These are phyloP conservation scores for Apeira syringaria DNA, from an alignment of 2,888 invertebrate species.

Conservation along the genomic window DNA sequence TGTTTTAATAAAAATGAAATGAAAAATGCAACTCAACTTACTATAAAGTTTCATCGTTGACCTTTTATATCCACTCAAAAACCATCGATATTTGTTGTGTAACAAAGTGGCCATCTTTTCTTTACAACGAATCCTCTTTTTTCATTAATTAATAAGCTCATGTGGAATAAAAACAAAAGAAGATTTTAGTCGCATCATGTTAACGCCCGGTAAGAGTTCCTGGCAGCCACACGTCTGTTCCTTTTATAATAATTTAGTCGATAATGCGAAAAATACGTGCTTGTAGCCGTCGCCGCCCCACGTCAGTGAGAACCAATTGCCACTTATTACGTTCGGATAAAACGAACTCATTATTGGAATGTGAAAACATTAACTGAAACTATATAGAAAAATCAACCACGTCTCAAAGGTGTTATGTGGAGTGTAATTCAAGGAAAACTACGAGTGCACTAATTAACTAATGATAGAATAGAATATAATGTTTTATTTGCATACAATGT, in stretches of 20 bases:
- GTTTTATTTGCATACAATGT: too few relatives aligned
- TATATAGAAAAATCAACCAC: too few relatives aligned
- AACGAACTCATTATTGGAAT: conserved; percentile 62
- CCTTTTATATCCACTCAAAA: too few relatives aligned
- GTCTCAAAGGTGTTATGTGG: too few relatives aligned
- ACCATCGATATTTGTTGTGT: too few relatives aligned
- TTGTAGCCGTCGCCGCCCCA: conserved; percentile 60
- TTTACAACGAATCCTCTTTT: background rate
- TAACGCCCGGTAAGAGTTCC: conserved; percentile 37
- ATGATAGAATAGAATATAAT: too few relatives aligned
- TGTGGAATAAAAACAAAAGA: conserved; percentile 9
- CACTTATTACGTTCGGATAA: conserved; percentile 69
- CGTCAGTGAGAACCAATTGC: conserved; percentile 71
- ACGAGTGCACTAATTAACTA: too few relatives aligned
- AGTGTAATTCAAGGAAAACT: too few relatives aligned
- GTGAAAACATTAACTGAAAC: conserved; percentile 5
- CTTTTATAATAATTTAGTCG: conserved; percentile 79
- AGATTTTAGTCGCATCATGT: conserved; percentile 18
- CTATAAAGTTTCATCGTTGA: too few relatives aligned
- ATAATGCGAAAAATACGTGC: conserved; percentile 82
- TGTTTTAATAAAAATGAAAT: too few relatives aligned
- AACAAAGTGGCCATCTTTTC: too few relatives aligned
- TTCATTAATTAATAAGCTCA: background rate
- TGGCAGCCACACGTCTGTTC: conserved; percentile 69
- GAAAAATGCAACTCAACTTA: too few relatives aligned